A percentile compares a stretch with the other conserved stretches of the same genome.
Evolutionary conservation across 2,888 invertebrate species (phyloP).

Genomic region (Cheilosia vernalis): DNA sequence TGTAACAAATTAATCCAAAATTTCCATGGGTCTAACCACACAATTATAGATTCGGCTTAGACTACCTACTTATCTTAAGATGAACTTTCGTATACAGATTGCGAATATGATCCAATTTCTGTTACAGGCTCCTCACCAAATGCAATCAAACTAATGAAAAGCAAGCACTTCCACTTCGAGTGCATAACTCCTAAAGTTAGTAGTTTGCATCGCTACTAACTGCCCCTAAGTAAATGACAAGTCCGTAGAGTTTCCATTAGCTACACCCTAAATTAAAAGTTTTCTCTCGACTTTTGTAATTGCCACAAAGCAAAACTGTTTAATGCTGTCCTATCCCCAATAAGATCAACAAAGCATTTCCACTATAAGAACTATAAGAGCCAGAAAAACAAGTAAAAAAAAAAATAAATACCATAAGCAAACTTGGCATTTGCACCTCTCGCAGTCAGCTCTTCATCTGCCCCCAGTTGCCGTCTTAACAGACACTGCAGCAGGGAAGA

Average conservation of each 20-base stretch:
- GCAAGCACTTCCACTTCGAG: neutral
- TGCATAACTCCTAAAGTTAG: neutral
- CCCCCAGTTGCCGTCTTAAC: conserved; percentile 21
- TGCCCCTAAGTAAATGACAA: neutral
- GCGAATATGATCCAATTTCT: no score
- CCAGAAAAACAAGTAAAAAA: neutral
- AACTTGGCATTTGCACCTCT: conserved; percentile 60
- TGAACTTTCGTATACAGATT: no score
- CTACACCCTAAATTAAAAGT: conserved; percentile 45
- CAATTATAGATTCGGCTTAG: no score
- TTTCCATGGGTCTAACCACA: no score
- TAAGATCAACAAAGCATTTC: conserved; percentile 46
- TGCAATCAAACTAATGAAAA: no score
- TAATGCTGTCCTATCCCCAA: conserved; percentile 30
- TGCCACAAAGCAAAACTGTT: conserved; percentile 50
- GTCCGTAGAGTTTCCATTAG: conserved; percentile 19
- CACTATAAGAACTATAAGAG: conserved; percentile 28
- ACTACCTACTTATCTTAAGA: no score
- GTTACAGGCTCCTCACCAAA: no score
- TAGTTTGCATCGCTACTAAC: neutral
- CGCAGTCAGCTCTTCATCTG: neutral
- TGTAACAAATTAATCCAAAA: no score
- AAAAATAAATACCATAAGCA: conserved; percentile 2
- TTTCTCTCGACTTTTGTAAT: conserved; percentile 42
- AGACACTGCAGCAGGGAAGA: conserved; percentile 19